Percentiles rank a stretch among this genome's conserved stretches.
Evolutionary conservation across 1,140 invertebrate genomes (phyloP).

Genomic region (Aplysia californica): DNA sequence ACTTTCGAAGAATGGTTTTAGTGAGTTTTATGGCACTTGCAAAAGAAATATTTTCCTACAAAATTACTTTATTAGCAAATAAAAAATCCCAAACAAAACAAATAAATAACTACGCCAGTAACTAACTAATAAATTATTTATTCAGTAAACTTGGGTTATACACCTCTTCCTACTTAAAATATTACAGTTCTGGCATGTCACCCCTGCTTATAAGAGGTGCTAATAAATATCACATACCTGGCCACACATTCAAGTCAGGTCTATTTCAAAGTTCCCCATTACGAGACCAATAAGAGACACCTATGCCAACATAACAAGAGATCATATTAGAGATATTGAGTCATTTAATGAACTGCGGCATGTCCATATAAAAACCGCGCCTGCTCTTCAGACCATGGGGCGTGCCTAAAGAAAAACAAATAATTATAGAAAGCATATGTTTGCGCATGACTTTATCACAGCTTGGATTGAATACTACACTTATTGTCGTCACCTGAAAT

Average conservation of each 20-base stretch:
- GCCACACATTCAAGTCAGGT: constrained; percentile 28
- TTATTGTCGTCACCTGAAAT: constrained; percentile 29
- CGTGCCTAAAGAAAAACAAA: constrained; percentile 17
- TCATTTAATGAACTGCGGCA: background rate
- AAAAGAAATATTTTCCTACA: too few relatives aligned
- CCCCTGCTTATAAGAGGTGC: too few relatives aligned
- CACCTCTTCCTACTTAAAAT: too few relatives aligned
- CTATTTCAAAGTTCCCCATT: constrained; percentile 25
- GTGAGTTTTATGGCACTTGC: too few relatives aligned
- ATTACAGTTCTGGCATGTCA: too few relatives aligned
- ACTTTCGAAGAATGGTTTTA: too few relatives aligned
- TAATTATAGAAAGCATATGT: background rate
- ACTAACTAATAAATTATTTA: too few relatives aligned
- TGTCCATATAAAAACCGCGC: background rate
- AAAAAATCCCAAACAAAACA: too few relatives aligned
- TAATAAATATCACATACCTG: constrained; percentile 32
- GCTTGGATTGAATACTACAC: constrained; percentile 16
- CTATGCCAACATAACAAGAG: constrained; percentile 33
- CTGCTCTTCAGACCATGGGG: background rate
- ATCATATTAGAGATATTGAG: constrained; percentile 25
- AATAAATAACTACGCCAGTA: too few relatives aligned
- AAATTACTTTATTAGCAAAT: too few relatives aligned
- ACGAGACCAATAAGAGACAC: constrained; percentile 26
- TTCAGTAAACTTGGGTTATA: too few relatives aligned
- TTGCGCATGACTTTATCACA: background rate